Evolutionary conservation across 2,797 vertebrate genomes (phyloP).

Genomic region (Neostethus bicornis): DNA sequence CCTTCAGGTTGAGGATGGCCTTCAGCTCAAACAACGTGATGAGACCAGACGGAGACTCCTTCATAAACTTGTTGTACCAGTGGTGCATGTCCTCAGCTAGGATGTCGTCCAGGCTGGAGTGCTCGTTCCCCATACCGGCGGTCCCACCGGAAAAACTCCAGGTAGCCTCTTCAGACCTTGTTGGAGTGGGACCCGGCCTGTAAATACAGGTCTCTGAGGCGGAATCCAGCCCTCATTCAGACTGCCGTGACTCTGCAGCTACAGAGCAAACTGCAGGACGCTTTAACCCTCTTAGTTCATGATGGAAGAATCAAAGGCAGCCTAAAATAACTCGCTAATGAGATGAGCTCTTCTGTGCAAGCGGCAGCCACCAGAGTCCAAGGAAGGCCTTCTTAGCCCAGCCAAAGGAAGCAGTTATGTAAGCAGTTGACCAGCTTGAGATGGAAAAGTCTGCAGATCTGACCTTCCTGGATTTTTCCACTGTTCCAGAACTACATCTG

Average conservation of each 20-base stretch:
- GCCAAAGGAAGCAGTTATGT: slow-evolving; percentile 31
- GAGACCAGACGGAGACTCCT: slow-evolving; percentile 85
- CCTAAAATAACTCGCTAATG: slow-evolving; percentile 67
- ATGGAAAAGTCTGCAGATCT: neutral
- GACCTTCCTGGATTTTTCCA: neutral
- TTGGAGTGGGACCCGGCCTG: neutral
- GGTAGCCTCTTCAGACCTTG: neutral
- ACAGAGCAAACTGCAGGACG: slow-evolving; percentile 40
- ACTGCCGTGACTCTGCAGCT: slow-evolving; percentile 37
- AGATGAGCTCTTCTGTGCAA: slow-evolving; percentile 40
- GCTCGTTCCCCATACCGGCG: slow-evolving; percentile 76
- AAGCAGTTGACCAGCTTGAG: slow-evolving; percentile 25
- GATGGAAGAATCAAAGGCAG: slow-evolving; percentile 33
- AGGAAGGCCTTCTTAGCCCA: slow-evolving; percentile 26
- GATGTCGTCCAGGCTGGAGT: slow-evolving; percentile 80
- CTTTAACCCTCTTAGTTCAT: slow-evolving; percentile 66
- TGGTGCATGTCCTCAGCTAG: slow-evolving; percentile 88
- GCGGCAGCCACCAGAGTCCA: slow-evolving; percentile 7
- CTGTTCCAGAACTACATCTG: too few species aligned
- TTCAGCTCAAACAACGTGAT: slow-evolving; percentile 91
- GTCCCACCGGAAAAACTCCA: neutral
- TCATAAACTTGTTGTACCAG: slow-evolving; percentile 91
- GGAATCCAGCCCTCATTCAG: slow-evolving; percentile 17
- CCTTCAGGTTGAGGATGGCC: slow-evolving; percentile 83
- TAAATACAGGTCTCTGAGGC: neutral